phyloP scores from a whole-genome alignment of 2,888 invertebrate genomes.

The Eulithis prunata region DNA sequence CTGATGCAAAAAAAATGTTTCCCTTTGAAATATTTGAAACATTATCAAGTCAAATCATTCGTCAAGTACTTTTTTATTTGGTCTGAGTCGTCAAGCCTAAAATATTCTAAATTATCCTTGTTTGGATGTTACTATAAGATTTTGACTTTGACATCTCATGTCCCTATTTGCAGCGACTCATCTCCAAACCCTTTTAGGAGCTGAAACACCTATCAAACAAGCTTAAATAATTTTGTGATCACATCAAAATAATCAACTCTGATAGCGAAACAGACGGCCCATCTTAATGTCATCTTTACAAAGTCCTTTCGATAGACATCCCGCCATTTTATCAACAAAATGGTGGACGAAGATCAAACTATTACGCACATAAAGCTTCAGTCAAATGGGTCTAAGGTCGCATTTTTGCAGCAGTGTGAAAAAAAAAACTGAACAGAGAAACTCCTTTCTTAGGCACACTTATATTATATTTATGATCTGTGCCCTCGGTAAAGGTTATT shows the following conservation, averaged over 20 bases:
- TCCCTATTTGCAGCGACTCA: slow-evolving; percentile 1
- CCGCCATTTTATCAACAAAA: slow-evolving; percentile 54
- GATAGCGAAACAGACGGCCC: slow-evolving; percentile 26
- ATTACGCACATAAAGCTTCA: too few relatives aligned
- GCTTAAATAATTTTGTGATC: slow-evolving; percentile 25
- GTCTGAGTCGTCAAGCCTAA: too few relatives aligned
- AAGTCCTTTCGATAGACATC: slow-evolving; percentile 34
- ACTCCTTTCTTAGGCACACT: too few relatives aligned
- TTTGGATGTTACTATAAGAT: too few relatives aligned
- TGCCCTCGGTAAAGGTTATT: too few relatives aligned
- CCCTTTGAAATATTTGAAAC: too few relatives aligned
- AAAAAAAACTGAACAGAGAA: too few relatives aligned
- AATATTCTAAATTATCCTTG: too few relatives aligned
- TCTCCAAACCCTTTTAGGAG: slow-evolving; percentile 14
- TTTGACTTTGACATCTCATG: background rate
- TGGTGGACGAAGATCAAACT: slow-evolving; percentile 49
- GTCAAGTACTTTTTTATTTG: too few relatives aligned
- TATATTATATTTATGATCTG: too few relatives aligned
- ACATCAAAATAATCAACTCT: slow-evolving; percentile 30
- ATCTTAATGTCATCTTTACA: slow-evolving; percentile 31
- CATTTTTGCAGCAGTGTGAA: background rate
- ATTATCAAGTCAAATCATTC: too few relatives aligned
- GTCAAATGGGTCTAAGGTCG: slow-evolving; percentile 44
- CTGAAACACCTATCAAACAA: slow-evolving; percentile 21
- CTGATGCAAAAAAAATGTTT: too few relatives aligned